These are phyloP conservation scores for Lerista edwardsae DNA, from an alignment of 2,797 vertebrate genomes.

Conservation along the genomic window DNA sequence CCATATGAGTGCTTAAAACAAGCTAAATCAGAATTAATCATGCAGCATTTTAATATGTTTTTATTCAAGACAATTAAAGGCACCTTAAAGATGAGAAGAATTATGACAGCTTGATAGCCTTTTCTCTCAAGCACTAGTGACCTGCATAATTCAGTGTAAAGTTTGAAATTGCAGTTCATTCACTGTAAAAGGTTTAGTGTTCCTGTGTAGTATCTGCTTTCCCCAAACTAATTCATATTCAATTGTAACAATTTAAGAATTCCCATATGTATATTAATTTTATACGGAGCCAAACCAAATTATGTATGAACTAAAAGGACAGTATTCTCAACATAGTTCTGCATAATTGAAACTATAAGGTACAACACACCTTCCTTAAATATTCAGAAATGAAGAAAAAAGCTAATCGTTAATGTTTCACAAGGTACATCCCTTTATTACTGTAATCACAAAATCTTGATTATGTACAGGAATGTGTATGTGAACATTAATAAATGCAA, in stretches of 20 bases:
- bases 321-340: background rate
- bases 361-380: slow-evolving; percentile 38
- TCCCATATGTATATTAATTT: too few relatives aligned
- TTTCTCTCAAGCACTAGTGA: too few relatives aligned
- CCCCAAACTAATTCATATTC: background rate
- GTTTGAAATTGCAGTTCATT: too few relatives aligned
- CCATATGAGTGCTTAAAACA: background rate
- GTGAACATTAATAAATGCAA: slow-evolving; percentile 82
- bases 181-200: background rate
- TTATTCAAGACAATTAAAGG: too few relatives aligned
- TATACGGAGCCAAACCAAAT: too few relatives aligned
- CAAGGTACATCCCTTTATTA: slow-evolving; percentile 89
- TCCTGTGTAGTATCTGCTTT: background rate
- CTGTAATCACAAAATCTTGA: slow-evolving; percentile 83
- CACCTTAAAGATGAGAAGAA: too few relatives aligned
- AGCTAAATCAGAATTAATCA: too few relatives aligned
- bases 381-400: slow-evolving; percentile 57
- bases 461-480: slow-evolving; percentile 88
- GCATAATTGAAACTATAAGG: slow-evolving; percentile 22
- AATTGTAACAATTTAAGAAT: background rate
- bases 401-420: slow-evolving; percentile 70
- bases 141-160: background rate
- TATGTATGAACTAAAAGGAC: too few relatives aligned
- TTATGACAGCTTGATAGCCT: too few relatives aligned
- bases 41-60: too few relatives aligned